Evolutionary conservation across 1,140 invertebrate genomes (phyloP), one percentile per base, ranked within the genome.

Genomic region (Drosophila pseudoobscura): DNA sequence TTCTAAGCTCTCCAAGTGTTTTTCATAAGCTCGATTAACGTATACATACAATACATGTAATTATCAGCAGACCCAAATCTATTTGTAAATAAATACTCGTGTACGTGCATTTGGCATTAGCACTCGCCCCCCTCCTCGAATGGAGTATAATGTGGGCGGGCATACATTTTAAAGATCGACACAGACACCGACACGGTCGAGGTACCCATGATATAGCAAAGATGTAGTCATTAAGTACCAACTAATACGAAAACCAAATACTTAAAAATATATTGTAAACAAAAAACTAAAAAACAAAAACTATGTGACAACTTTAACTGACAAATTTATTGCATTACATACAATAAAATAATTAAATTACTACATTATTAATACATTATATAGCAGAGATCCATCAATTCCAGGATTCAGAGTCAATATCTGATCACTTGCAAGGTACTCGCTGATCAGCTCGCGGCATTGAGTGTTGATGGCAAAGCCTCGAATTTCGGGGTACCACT

Each of bases 291-390:
- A 68, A 58, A 66, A 51, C 50, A 22, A 64, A 75, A 78, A 87
- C 75, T 87, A 87, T 88, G 82, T 88, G 82, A 88, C 24, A 83
- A 88, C 75, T 76, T 88, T 78, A 83, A 88, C 78, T 57, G 82
- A 83, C 71, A 79, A 83, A 88, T 88, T 88, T 88, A 88, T 88
- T 88, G 83, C 72, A 88, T 88, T 88, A 82, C 71, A 74, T 74
- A 74, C 63, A 84, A 84, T 84, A 88, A 74, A 87, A 87, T 82
- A 87, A 87, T 88, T 78, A 55, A 88, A 88, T 74, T 72, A 50
- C 6, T 29, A 29, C 26, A 29, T 29, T 24, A 24, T 4, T 17
- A 24, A 3, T 24, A 24, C 26, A 29, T 29, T 29, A 6, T 6
- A 6, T 29, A 6, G 26, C 26, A 24, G 24, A 24, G 0, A 0